These are phyloP conservation scores for Tetheella fluctuosa DNA, from an alignment of 2,888 invertebrate genomes.

Conservation along the genomic window DNA sequence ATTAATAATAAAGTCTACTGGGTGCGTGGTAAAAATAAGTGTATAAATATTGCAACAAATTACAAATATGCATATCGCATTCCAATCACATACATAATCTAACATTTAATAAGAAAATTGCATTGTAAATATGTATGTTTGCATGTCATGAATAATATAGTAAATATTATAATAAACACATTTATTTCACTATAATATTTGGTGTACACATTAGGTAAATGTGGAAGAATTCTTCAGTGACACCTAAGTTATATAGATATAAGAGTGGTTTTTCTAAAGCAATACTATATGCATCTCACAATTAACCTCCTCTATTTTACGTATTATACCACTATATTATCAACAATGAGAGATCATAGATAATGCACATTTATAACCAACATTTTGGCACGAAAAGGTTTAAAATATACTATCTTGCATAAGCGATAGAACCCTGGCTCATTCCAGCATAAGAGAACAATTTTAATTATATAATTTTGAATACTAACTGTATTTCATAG, in stretches of 20 bases:
- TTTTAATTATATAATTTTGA: background rate
- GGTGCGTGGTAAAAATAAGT: conserved; percentile 7
- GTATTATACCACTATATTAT: background rate
- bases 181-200: background rate
- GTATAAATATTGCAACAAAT: background rate
- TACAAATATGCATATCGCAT: background rate
- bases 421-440: background rate
- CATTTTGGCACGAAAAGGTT: conserved; percentile 11
- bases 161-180: background rate
- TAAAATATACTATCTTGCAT: background rate
- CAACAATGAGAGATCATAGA: conserved; percentile 13
- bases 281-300: no score
- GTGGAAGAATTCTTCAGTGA: background rate
- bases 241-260: no score
- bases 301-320: background rate
- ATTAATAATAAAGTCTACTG: conserved; percentile 20
- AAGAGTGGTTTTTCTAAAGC: no score
- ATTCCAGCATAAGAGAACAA: background rate
- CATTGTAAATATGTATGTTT: background rate
- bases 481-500: background rate
- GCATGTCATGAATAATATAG: no score
- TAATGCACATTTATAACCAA: background rate
- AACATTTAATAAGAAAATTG: conserved; percentile 1
- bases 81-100: background rate
- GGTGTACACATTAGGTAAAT: background rate